Conservation (phyloP, 2,113 vertebrate species). For the Rhadina sibilatrix region DNA sequence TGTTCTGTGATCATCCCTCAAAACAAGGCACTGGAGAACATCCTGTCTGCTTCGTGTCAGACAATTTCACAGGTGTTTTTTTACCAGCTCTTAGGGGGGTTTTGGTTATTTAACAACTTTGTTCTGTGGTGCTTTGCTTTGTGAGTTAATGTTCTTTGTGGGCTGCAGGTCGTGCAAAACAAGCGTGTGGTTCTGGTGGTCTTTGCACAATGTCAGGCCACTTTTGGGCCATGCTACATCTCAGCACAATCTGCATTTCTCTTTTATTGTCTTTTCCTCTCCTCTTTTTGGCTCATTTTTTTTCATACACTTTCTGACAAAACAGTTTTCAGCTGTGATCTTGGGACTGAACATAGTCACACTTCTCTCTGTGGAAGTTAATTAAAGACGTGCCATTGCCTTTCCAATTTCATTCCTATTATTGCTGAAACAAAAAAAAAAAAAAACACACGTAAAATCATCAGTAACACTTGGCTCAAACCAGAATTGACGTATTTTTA, state of each 20-base stretch:
- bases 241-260: background rate
- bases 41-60: background rate
- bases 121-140: background rate
- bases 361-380: background rate
- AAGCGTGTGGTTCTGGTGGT: background rate
- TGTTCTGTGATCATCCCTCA: constrained; percentile 9
- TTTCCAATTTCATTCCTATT: background rate
- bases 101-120: background rate
- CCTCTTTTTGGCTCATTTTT: background rate
- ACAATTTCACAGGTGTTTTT: background rate
- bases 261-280: background rate
- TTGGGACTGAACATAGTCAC: background rate
- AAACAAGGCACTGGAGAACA: constrained; percentile 23
- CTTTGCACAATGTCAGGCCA: background rate
- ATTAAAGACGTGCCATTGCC: background rate
- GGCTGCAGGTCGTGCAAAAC: background rate
- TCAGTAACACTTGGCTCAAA: background rate
- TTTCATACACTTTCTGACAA: background rate
- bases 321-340: background rate
- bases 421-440: background rate
- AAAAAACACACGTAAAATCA: background rate
- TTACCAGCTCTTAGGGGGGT: background rate
- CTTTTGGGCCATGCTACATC: background rate
- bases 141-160: background rate
- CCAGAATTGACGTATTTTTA: background rate